Conservation (phyloP, 2,797 vertebrate species). For the Oreochromis mossambicus region DNA sequence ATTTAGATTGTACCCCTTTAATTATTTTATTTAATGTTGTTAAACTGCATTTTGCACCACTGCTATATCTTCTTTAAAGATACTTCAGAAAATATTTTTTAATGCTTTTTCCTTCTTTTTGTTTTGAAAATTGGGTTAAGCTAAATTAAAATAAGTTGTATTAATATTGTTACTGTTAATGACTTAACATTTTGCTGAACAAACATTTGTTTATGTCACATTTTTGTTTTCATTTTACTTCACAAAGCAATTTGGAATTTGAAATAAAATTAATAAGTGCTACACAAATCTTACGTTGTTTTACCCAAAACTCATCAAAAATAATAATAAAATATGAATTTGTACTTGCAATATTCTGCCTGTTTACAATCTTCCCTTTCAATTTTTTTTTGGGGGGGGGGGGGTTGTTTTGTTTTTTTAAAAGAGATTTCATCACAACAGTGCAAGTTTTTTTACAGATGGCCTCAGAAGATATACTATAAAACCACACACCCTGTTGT, state of each 20-base stretch:
- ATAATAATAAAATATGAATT: not conserved
- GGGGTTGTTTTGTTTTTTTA: not conserved
- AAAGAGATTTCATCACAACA: constrained; percentile 36
- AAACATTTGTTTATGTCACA: not conserved
- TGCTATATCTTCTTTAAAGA: not conserved
- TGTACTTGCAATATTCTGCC: constrained; percentile 1
- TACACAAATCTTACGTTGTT: not conserved
- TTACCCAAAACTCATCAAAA: not conserved
- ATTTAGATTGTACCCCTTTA: not conserved
- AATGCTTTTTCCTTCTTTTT: not conserved
- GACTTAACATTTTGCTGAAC: not conserved
- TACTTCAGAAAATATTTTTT: not conserved
- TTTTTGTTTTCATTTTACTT: not conserved
- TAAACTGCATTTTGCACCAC: not conserved
- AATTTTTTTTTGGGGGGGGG: not conserved
- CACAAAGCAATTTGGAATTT: not conserved
- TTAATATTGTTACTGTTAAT: not conserved
- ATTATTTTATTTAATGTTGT: not conserved
- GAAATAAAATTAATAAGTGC: not conserved
- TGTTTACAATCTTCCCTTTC: not conserved
- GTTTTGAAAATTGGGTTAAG: not conserved
- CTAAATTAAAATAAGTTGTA: not conserved
- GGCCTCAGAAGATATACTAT: constrained; percentile 35
- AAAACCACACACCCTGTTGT: constrained; percentile 18
- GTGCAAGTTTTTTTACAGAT: constrained; percentile 45